Percentiles rank a stretch among this genome's conserved stretches.
phyloP scores from a whole-genome alignment of 1,140 invertebrate species.

The Drosophila littoralis region DNA sequence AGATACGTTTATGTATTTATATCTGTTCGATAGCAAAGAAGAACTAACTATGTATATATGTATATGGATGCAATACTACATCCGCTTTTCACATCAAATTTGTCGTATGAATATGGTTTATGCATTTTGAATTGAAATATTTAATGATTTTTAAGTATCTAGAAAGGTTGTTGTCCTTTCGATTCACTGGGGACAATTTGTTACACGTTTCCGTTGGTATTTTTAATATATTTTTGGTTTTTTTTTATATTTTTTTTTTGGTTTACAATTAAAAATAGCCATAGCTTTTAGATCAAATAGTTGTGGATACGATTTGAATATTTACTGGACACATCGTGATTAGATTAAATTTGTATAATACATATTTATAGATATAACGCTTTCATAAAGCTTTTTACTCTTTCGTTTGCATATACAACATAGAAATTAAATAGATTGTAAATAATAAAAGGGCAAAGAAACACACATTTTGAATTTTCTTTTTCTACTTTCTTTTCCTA shows the following conservation, averaged over 20 bases:
- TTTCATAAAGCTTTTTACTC: not conserved
- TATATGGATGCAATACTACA: not conserved
- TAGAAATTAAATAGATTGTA: too few species aligned
- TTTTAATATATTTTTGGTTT: not conserved
- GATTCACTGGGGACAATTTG: not conserved
- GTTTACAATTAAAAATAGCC: not conserved
- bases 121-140: too few species aligned
- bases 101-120: too few species aligned
- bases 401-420: too few species aligned
- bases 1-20: not conserved
- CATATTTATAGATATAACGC: not conserved
- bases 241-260: not conserved
- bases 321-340: not conserved
- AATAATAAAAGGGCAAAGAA: too few species aligned
- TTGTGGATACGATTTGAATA: not conserved
- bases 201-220: not conserved
- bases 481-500: not conserved
- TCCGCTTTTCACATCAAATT: too few species aligned
- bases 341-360: conserved; percentile 1
- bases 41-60: conserved; percentile 6
- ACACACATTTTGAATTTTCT: not conserved
- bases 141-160: too few species aligned
- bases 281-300: not conserved
- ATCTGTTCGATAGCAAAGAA: too few species aligned
- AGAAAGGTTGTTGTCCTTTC: too few species aligned